A percentile compares a stretch with the other conserved stretches of the same genome.
Evolutionary conservation across 2,797 vertebrate genomes (phyloP).

Genomic region (Selene dorsalis): DNA sequence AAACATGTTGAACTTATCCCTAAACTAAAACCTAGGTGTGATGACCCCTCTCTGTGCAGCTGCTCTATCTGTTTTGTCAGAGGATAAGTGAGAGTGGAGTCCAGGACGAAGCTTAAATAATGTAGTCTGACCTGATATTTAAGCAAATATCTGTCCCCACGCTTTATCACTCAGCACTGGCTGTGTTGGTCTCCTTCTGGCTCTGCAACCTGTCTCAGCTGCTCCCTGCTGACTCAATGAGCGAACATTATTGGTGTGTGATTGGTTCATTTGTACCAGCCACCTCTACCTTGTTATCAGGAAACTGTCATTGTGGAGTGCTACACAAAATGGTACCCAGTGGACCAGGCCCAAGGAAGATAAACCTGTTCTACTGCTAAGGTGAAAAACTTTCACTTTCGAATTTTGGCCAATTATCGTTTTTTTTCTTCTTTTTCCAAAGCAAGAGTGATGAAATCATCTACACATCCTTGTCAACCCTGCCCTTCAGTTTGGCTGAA

Average conservation of each 20-base stretch:
- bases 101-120: slow-evolving; percentile 22
- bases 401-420: slow-evolving; percentile 30
- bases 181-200: slow-evolving; percentile 21
- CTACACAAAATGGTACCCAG: slow-evolving; percentile 30
- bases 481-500: slow-evolving; percentile 36
- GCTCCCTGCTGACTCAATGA: slow-evolving; percentile 22
- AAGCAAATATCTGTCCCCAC: slow-evolving; percentile 24
- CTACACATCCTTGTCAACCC: slow-evolving; percentile 20
- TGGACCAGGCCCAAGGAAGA: slow-evolving; percentile 43
- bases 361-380: slow-evolving; percentile 32
- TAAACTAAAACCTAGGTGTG: no score
- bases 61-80: slow-evolving; percentile 25
- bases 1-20: no score
- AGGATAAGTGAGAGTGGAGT: not conserved
- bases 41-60: not conserved
- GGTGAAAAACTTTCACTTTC: slow-evolving; percentile 40
- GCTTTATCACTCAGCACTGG: slow-evolving; percentile 20
- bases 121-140: slow-evolving; percentile 21
- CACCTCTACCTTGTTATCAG: slow-evolving; percentile 31
- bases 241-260: slow-evolving; percentile 37
- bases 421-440: not conserved
- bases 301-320: slow-evolving; percentile 26
- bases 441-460: slow-evolving; percentile 26
- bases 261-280: slow-evolving; percentile 39
- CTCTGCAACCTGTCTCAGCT: slow-evolving; percentile 29